A percentile compares a stretch with the other conserved stretches of the same genome.
Conservation (phyloP, 2,888 invertebrate genomes). For the Mythimna impura region DNA sequence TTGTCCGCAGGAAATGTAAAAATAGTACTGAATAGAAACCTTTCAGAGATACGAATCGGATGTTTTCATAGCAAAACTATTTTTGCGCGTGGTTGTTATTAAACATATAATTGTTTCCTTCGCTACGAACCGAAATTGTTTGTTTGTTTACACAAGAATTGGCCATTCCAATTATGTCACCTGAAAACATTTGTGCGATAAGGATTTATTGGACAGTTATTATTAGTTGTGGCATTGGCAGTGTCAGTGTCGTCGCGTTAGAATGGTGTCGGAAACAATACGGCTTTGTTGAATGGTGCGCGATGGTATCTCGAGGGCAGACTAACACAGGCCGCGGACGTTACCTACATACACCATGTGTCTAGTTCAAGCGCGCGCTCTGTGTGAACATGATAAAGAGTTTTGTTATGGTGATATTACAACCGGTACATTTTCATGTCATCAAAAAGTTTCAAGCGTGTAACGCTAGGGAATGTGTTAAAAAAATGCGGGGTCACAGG, state of each 20-base stretch:
- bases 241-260: conserved; percentile 72
- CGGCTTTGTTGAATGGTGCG: conserved; percentile 68
- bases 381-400: conserved; percentile 74
- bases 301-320: conserved; percentile 76
- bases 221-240: conserved; percentile 70
- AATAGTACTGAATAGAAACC: conserved; percentile 50
- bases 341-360: conserved; percentile 66
- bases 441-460: conserved; percentile 20
- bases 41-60: conserved; percentile 59
- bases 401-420: conserved; percentile 73
- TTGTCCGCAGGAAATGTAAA: conserved; percentile 53
- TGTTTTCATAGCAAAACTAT: conserved; percentile 57
- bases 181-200: conserved; percentile 63
- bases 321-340: conserved; percentile 54
- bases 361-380: conserved; percentile 63
- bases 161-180: conserved; percentile 70
- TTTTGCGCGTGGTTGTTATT: conserved; percentile 45
- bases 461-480: conserved; percentile 5
- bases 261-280: conserved; percentile 70
- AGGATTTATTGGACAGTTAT: conserved; percentile 58
- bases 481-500: not conserved
- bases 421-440: conserved; percentile 73
- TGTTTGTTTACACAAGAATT: conserved; percentile 70
- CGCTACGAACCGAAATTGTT: conserved; percentile 55
- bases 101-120: conserved; percentile 52